Conservation (phyloP, 37 sponge, comb jelly and placozoan genomes). For the Theonella swinhoei region DNA sequence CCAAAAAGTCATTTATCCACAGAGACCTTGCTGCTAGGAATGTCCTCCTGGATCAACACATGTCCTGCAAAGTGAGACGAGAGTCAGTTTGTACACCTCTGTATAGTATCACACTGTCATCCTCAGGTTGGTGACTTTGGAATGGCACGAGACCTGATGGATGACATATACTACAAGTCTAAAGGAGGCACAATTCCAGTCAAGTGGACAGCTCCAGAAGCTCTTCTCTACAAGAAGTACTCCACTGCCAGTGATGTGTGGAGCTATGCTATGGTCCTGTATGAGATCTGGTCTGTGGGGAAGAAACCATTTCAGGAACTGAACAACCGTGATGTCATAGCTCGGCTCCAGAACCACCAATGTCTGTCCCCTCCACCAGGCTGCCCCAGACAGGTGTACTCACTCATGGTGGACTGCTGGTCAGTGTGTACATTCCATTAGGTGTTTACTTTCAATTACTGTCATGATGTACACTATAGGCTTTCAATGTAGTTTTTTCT, state of each 20-base stretch:
- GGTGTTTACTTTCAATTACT: background rate
- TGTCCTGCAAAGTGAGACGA: conserved; percentile 12
- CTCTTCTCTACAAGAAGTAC: conserved; percentile 60
- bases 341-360: conserved; percentile 11
- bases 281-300: conserved; percentile 68
- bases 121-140: conserved; percentile 5
- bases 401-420: conserved; percentile 61
- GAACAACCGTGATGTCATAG: conserved; percentile 39
- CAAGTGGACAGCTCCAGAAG: conserved; percentile 28
- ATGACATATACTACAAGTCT: background rate
- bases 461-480: background rate
- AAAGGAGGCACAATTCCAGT: background rate
- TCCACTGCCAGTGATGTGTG: conserved; percentile 65
- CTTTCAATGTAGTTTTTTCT: background rate
- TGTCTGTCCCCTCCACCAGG: conserved; percentile 58
- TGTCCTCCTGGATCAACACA: conserved; percentile 30
- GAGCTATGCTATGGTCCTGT: conserved; percentile 71
- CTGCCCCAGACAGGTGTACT: conserved; percentile 42
- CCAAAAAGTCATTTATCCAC: conserved; percentile 56
- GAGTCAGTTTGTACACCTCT: background rate
- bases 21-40: conserved; percentile 70
- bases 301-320: conserved; percentile 40
- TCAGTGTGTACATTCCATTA: conserved; percentile 6
- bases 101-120: background rate
- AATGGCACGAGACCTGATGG: background rate